Conservation (phyloP, 2,113 vertebrate genomes). For the Strix uralensis region DNA sequence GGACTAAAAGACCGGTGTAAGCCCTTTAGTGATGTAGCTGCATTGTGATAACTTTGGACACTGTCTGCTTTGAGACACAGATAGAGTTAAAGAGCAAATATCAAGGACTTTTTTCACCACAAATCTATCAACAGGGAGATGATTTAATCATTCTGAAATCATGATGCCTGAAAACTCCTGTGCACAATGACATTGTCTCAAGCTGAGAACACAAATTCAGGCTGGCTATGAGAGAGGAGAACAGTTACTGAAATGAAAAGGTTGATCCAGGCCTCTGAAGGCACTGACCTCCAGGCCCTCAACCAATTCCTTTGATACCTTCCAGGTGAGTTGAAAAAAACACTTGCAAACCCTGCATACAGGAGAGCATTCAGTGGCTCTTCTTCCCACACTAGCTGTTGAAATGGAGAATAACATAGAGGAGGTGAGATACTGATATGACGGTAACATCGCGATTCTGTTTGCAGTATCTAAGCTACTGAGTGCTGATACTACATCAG, state of each 20-base stretch:
- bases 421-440: background rate
- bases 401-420: background rate
- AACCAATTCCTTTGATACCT: background rate
- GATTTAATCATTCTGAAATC: background rate
- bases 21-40: background rate
- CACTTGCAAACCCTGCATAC: background rate
- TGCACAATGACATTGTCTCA: background rate
- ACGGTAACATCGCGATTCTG: background rate
- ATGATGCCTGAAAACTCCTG: background rate
- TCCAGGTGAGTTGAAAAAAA: background rate
- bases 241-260: background rate
- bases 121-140: background rate
- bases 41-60: background rate
- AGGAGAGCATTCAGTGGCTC: background rate
- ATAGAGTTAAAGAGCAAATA: background rate
- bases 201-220: background rate
- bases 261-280: background rate
- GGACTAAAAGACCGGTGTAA: background rate
- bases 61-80: background rate
- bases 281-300: background rate
- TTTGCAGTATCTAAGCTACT: background rate
- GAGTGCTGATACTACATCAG: background rate
- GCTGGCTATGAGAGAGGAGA: background rate
- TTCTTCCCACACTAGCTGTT: background rate
- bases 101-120: background rate